Evolutionary conservation across 2,797 vertebrate genomes (phyloP).

Genomic region (Rhinophrynus dorsalis): DNA sequence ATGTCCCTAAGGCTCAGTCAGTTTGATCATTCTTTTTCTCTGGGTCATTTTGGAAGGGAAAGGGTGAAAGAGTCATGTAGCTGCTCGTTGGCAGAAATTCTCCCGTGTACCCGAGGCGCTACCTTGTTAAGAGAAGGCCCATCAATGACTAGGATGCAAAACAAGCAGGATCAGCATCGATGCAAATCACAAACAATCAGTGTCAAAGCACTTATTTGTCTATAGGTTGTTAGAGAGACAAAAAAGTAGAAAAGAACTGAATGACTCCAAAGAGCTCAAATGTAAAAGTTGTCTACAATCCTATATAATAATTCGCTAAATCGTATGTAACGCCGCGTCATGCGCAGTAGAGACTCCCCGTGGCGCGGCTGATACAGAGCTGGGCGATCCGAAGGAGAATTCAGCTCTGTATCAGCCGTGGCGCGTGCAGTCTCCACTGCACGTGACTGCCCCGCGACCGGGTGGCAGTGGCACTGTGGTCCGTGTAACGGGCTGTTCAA

Average conservation of each 20-base stretch:
- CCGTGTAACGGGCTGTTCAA: too few relatives aligned
- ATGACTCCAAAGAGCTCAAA: conserved; percentile 6
- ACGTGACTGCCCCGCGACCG: too few relatives aligned
- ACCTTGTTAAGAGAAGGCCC: conserved; percentile 42
- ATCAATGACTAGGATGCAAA: conserved; percentile 28
- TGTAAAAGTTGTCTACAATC: background rate
- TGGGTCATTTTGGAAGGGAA: conserved; percentile 23
- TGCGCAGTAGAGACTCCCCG: too few relatives aligned
- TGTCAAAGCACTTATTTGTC: conserved; percentile 30
- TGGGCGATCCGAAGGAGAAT: too few relatives aligned
- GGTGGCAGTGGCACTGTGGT: too few relatives aligned
- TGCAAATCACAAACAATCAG: conserved; percentile 45
- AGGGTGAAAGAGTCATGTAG: conserved; percentile 8
- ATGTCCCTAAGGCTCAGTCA: background rate
- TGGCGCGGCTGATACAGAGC: too few relatives aligned
- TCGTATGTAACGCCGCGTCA: too few relatives aligned
- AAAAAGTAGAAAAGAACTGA: background rate
- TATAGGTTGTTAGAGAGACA: background rate
- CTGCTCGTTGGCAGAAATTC: conserved; percentile 20
- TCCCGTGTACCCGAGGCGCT: conserved; percentile 37
- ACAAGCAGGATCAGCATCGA: conserved; percentile 43
- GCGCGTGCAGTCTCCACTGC: too few relatives aligned
- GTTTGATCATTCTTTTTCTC: conserved; percentile 11
- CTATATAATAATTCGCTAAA: too few relatives aligned
- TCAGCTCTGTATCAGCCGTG: too few relatives aligned